phyloP scores from a whole-genome alignment of 1,140 invertebrate species.

The Caenorhabditis brenneri region DNA sequence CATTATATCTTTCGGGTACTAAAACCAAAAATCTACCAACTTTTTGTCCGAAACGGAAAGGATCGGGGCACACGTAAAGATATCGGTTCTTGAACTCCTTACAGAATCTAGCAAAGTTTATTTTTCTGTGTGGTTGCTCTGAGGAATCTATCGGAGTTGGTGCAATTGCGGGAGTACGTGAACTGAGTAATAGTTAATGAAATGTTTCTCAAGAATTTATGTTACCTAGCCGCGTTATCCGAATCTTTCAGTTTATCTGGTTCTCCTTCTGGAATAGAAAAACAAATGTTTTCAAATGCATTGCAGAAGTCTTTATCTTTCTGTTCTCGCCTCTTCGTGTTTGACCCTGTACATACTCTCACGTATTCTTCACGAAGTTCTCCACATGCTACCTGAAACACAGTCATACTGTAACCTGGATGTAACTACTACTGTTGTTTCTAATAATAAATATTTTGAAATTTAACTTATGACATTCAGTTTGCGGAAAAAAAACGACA shows the following conservation, averaged over 20 bases:
- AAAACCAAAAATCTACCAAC: background rate
- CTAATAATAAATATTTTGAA: too few relatives aligned
- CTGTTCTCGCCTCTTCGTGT: background rate
- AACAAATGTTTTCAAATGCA: slow-evolving; percentile 63
- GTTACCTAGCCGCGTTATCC: background rate
- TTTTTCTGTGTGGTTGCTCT: slow-evolving; percentile 22
- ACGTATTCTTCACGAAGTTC: slow-evolving; percentile 48
- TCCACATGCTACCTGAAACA: slow-evolving; percentile 49
- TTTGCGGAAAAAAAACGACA: too few relatives aligned
- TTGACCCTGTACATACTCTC: slow-evolving; percentile 20
- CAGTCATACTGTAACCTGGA: too few relatives aligned
- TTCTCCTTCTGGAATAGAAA: slow-evolving; percentile 55
- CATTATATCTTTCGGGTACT: background rate
- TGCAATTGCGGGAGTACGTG: background rate
- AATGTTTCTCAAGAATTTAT: background rate
- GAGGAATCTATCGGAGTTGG: background rate
- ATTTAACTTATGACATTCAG: too few relatives aligned
- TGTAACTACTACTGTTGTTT: too few relatives aligned
- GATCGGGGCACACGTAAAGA: slow-evolving; percentile 65
- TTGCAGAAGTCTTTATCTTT: slow-evolving; percentile 59
- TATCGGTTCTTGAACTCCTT: slow-evolving; percentile 66
- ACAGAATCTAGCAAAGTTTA: slow-evolving; percentile 60
- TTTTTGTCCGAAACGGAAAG: slow-evolving; percentile 61
- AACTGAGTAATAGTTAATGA: background rate
- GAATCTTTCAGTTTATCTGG: slow-evolving; percentile 49